Conservation (phyloP, 2,113 vertebrate genomes). For the Cynocephalus volans region DNA sequence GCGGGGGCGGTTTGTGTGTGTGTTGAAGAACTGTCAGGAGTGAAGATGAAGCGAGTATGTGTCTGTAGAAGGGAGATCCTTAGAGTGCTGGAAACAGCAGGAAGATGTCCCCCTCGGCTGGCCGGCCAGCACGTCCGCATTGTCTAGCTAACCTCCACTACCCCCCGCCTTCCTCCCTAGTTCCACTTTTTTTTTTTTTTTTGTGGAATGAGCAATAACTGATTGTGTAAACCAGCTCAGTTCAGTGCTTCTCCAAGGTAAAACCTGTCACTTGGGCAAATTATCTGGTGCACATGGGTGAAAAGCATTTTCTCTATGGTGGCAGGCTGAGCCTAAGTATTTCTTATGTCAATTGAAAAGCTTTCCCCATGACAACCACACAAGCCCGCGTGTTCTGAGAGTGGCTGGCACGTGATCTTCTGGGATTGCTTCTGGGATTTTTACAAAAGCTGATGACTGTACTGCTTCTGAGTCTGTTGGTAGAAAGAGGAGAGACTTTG, state of each 20-base stretch:
- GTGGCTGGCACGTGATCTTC: neutral
- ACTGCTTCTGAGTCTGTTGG: neutral
- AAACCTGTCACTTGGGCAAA: conserved; percentile 86
- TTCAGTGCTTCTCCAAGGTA: conserved; percentile 86
- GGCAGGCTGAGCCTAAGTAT: conserved; percentile 65
- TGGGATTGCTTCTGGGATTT: neutral
- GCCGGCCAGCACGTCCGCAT: conserved; percentile 78
- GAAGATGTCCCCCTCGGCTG: conserved; percentile 74
- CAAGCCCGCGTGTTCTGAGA: conserved; percentile 15
- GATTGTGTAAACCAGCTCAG: conserved; percentile 84
- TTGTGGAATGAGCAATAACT: conserved; percentile 83
- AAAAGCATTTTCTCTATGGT: conserved; percentile 83
- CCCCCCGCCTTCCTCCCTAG: conserved; percentile 51
- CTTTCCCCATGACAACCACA: conserved; percentile 40
- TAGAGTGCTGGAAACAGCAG: conserved; percentile 72
- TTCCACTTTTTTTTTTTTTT: neutral
- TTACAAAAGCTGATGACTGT: neutral
- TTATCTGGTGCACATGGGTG: conserved; percentile 85
- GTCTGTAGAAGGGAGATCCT: conserved; percentile 84
- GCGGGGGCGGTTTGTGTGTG: neutral
- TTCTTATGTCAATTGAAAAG: conserved; percentile 10
- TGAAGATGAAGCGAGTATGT: neutral
- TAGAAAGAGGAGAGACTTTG: neutral
- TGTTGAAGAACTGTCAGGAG: conserved; percentile 80
- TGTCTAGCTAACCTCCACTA: conserved; percentile 73